A percentile compares a stretch with the other conserved stretches of the same genome.
These are phyloP conservation scores for Leptothorax acervorum DNA, from an alignment of 2,888 invertebrate species.

Conservation along the genomic window DNA sequence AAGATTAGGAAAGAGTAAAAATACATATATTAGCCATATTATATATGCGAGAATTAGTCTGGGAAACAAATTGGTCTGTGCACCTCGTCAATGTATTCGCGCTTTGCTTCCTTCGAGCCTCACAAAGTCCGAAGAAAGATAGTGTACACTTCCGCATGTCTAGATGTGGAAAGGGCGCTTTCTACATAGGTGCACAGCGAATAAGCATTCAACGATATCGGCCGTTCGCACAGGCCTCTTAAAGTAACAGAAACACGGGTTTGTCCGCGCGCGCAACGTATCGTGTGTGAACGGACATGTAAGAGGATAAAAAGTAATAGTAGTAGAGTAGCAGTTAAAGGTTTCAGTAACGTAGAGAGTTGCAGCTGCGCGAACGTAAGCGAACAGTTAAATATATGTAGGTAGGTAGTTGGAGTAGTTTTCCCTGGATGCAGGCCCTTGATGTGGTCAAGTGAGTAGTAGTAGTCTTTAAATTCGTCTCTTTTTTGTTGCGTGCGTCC, in stretches of 20 bases:
- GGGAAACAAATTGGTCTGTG: conserved; percentile 1
- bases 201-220: conserved; percentile 1
- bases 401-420: conserved; percentile 84
- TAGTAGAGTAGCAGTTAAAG: conserved; percentile 81
- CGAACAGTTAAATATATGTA: conserved; percentile 78
- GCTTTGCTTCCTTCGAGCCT: background rate
- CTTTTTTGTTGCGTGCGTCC: conserved; percentile 85
- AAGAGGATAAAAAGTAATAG: conserved; percentile 72
- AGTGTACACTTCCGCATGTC: background rate
- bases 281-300: conserved; percentile 77
- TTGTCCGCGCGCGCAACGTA: conserved; percentile 64
- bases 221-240: conserved; percentile 80
- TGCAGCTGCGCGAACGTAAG: conserved; percentile 84
- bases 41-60: background rate
- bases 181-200: background rate
- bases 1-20: background rate
- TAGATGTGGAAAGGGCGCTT: background rate
- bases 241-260: conserved; percentile 69
- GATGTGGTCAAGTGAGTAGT: conserved; percentile 86
- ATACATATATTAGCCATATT: background rate
- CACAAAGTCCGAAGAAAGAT: background rate
- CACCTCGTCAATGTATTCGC: background rate
- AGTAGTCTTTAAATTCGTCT: conserved; percentile 86
- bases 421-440: conserved; percentile 85
- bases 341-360: conserved; percentile 80